A percentile compares a stretch with the other conserved stretches of the same genome.
These are phyloP conservation scores for Zapus hudsonius DNA, from an alignment of 2,113 vertebrate species.

Conservation along the genomic window DNA sequence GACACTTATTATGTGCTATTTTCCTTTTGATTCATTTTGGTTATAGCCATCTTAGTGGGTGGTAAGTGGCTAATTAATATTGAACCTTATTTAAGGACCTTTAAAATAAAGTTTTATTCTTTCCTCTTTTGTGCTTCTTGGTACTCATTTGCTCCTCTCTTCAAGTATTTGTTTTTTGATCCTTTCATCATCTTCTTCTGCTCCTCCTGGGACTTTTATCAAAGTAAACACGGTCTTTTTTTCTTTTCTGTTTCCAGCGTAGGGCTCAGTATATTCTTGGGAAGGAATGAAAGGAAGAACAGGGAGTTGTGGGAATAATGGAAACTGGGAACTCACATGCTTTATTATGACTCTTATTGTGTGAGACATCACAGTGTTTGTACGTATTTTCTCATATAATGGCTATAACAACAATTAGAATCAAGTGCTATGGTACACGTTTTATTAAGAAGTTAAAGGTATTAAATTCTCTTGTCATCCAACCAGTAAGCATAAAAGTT, in stretches of 20 bases:
- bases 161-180: background rate
- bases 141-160: background rate
- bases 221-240: too few species aligned
- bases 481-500: background rate
- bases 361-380: background rate
- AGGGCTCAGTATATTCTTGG: background rate
- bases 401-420: constrained; percentile 17
- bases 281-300: background rate
- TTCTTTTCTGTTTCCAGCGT: background rate
- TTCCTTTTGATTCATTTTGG: background rate
- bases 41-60: background rate
- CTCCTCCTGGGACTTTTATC: background rate
- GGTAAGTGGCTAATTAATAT: background rate
- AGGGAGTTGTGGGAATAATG: background rate
- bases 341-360: background rate
- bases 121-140: background rate
- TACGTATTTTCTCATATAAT: background rate
- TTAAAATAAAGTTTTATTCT: background rate
- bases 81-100: background rate
- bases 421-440: background rate
- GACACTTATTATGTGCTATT: background rate
- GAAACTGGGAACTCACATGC: background rate
- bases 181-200: background rate
- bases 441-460: constrained; percentile 25
- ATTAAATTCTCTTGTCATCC: background rate